Evolutionary conservation across 2,797 vertebrate species (phyloP), one percentile per base, ranked within the genome.

Genomic region (Danio jaintianensis): DNA sequence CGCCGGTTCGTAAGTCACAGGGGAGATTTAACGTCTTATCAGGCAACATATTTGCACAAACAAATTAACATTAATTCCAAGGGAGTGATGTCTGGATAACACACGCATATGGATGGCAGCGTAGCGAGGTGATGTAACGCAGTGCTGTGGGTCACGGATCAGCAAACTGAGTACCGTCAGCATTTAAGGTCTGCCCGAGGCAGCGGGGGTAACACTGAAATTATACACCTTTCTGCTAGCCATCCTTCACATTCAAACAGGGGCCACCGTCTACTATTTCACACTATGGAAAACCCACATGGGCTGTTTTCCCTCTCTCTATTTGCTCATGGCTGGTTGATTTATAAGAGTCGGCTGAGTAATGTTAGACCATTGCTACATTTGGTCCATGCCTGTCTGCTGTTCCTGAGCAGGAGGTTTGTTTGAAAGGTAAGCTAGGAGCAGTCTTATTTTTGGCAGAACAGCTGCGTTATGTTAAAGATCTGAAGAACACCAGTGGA

Each of bases 151-250:
- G 77, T 89, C 22, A 10, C 81, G 89, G 93, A 90, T 91, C 84
- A 89, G 87, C 91, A 89, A 89, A 84, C 76, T 89, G 87, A 89
- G 90, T 85, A 85, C 89, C 88, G 91, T 90, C 91, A 92, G 89
- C 89, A 88, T 91, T 90, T 91, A 90, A 91, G 89, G 50, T 18
- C 72, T 63, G 71, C 50, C 90, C 78, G 84, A 85, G 85, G 90
- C 93, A 95, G 93, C 94, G 94, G 91, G 90, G 91, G 92, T 93
- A 95, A 96, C 90, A 92, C 87, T 94, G 94, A 95, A 92, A 91
- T 80, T 89, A 94, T 91, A 93, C 84, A 86, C 90, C 86, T 89
- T 88, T 76, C 86, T 88, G 73, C 85, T 82, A 83, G 84, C 83
- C 89, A 86, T 89, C 85, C 84, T 84, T 88, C 89, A 88, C 43